phyloP scores from a whole-genome alignment of 1,140 invertebrate species.

The Dryas iulia region DNA sequence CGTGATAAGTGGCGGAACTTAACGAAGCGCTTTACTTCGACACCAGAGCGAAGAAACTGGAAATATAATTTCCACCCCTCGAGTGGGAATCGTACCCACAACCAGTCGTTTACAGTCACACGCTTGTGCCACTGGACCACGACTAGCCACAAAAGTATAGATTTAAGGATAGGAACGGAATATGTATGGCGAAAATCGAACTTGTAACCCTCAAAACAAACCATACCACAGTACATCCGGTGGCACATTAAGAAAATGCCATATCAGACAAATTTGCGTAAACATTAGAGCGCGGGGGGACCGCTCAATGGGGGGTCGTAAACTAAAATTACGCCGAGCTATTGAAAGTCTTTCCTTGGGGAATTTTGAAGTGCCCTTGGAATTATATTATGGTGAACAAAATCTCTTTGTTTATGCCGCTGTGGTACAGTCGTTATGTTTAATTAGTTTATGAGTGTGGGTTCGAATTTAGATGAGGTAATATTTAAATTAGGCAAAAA shows the following conservation, averaged over 20 bases:
- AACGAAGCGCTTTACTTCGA: too few relatives aligned
- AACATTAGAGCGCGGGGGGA: neutral
- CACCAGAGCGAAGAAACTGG: too few relatives aligned
- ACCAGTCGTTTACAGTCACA: too few relatives aligned
- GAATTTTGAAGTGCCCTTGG: neutral
- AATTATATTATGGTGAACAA: neutral
- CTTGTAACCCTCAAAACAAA: neutral
- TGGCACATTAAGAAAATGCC: neutral
- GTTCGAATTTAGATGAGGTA: neutral
- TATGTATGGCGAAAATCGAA: too few relatives aligned
- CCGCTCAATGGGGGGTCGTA: conserved; percentile 9
- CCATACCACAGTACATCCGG: neutral
- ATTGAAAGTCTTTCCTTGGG: neutral
- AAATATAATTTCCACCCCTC: too few relatives aligned
- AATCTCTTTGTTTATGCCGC: neutral
- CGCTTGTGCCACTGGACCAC: too few relatives aligned
- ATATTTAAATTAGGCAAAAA: too few relatives aligned
- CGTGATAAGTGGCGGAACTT: too few relatives aligned
- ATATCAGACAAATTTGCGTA: neutral
- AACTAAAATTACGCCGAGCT: neutral
- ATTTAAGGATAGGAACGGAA: too few relatives aligned
- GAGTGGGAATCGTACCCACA: too few relatives aligned
- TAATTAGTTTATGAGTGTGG: neutral
- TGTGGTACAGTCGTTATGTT: neutral
- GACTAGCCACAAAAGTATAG: too few relatives aligned